These are phyloP conservation scores for Hassar affinis DNA, from an alignment of 2,113 vertebrate species.

Conservation along the genomic window DNA sequence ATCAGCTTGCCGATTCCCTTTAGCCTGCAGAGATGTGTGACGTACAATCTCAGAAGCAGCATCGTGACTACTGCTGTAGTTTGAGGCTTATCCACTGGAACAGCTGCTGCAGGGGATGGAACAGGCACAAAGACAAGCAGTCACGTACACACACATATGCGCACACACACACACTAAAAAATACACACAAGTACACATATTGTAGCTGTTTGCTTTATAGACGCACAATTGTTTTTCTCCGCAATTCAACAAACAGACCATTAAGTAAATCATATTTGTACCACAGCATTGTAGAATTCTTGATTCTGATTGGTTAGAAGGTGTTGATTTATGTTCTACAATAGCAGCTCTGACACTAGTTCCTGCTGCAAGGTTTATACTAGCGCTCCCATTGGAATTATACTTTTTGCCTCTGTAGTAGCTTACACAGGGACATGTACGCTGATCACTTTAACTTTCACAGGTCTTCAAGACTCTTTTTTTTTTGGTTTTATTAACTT, in stretches of 20 bases:
- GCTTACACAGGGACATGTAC: background rate
- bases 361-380: too few species aligned
- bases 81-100: conserved; percentile 52
- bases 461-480: background rate
- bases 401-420: too few species aligned
- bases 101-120: conserved; percentile 43
- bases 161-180: too few species aligned
- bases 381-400: too few species aligned
- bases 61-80: conserved; percentile 31
- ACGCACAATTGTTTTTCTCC: background rate
- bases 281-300: background rate
- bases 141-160: conserved; percentile 38
- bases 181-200: background rate
- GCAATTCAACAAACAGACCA: background rate
- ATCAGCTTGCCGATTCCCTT: conserved; percentile 18
- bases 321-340: background rate
- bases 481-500: too few species aligned
- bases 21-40: conserved; percentile 25
- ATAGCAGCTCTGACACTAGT: background rate
- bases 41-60: conserved; percentile 8
- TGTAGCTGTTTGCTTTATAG: background rate
- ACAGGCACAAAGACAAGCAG: conserved; percentile 8
- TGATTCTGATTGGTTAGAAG: background rate
- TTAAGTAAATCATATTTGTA: background rate
- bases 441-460: too few species aligned